Evolutionary conservation across 2,888 invertebrate genomes (phyloP).

Genomic region (Melangyna quadrimaculata): DNA sequence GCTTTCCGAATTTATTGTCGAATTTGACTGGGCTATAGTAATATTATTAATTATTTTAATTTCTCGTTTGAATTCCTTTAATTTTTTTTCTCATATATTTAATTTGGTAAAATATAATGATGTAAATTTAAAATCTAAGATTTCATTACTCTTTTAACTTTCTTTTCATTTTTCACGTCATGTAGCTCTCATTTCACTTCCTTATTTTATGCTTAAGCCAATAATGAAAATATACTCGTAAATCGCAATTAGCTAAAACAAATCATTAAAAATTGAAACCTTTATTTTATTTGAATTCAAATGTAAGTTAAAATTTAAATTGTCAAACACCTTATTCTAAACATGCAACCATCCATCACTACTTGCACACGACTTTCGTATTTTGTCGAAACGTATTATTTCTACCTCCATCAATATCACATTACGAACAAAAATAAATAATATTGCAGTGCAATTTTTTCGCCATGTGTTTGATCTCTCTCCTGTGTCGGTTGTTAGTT

Average conservation of each 20-base stretch:
- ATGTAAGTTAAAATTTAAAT: background rate
- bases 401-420: conserved; percentile 24
- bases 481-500: background rate
- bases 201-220: no score
- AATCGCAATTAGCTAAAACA: background rate
- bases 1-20: no score
- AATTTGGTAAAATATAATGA: no score
- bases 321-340: background rate
- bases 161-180: no score
- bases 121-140: no score
- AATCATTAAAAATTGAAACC: background rate
- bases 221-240: no score
- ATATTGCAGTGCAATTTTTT: conserved; percentile 13
- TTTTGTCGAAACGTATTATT: conserved; percentile 25
- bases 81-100: no score
- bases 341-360: background rate
- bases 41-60: no score
- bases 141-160: no score
- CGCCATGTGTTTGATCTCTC: conserved; percentile 9
- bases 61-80: no score
- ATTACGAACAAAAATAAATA: conserved; percentile 20
- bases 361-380: background rate
- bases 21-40: no score
- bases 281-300: background rate
- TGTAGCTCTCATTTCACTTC: no score